Conservation (phyloP, 2,797 vertebrate species). For the Lutjanus campechanus region DNA sequence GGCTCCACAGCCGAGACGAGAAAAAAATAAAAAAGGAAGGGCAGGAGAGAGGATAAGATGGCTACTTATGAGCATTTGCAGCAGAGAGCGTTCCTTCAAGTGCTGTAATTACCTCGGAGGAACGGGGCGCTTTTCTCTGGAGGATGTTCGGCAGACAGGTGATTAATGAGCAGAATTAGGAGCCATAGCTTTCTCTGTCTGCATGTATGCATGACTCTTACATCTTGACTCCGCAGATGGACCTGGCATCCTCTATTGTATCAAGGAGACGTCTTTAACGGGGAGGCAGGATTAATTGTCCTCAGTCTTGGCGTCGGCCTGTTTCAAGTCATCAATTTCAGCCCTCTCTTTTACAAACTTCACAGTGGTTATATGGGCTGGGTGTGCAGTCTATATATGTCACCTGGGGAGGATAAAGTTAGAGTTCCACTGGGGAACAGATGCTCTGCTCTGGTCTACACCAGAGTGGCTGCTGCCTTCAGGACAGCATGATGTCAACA, state of each 20-base stretch:
- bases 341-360: conserved; percentile 62
- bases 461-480: background rate
- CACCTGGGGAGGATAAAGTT: conserved; percentile 60
- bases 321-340: conserved; percentile 67
- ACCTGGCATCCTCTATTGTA: conserved; percentile 64
- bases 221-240: conserved; percentile 60
- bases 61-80: conserved; percentile 71
- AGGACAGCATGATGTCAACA: background rate
- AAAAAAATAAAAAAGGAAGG: conserved; percentile 45
- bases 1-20: conserved; percentile 20
- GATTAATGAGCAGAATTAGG: conserved; percentile 80
- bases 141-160: conserved; percentile 70
- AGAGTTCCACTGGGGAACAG: conserved; percentile 21
- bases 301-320: conserved; percentile 30
- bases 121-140: conserved; percentile 52
- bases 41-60: conserved; percentile 58
- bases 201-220: conserved; percentile 60
- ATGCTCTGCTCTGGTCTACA: background rate
- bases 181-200: conserved; percentile 58
- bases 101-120: conserved; percentile 72
- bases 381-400: conserved; percentile 63
- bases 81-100: conserved; percentile 67
- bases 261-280: conserved; percentile 57
- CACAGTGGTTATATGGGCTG: conserved; percentile 56
- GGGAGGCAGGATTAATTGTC: conserved; percentile 65